phyloP scores from a whole-genome alignment of 2,113 vertebrate genomes.

The western clawed frog (Xenopus tropicalis) region DNA sequence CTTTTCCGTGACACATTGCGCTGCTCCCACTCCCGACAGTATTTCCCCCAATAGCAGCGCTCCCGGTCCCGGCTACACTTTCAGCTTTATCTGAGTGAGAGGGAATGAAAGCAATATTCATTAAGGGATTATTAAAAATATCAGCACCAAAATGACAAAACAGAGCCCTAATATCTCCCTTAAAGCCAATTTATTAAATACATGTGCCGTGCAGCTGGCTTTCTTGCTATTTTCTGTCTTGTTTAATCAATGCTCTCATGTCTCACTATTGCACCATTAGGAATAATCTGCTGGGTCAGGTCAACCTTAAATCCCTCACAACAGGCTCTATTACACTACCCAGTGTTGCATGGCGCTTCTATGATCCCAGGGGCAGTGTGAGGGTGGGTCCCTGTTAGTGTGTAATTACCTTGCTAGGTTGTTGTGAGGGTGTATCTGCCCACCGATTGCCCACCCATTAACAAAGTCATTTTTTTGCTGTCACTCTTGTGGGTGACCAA shows the following conservation, averaged over 20 bases:
- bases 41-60: background rate
- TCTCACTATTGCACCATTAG: background rate
- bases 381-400: too few species aligned
- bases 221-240: slow-evolving; percentile 14
- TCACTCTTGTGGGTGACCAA: too few species aligned
- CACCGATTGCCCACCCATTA: too few species aligned
- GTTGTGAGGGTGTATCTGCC: too few species aligned
- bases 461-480: too few species aligned
- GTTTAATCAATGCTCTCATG: slow-evolving; percentile 19
- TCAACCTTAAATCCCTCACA: background rate
- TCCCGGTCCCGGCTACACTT: background rate
- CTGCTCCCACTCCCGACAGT: background rate
- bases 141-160: background rate
- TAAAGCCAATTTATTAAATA: slow-evolving; percentile 28
- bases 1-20: background rate
- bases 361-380: too few species aligned
- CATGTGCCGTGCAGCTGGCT: slow-evolving; percentile 1
- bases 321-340: too few species aligned
- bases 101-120: slow-evolving; percentile 9
- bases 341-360: too few species aligned
- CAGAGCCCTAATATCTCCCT: slow-evolving; percentile 10
- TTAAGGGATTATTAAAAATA: slow-evolving; percentile 40
- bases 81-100: background rate
- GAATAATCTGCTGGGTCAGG: slow-evolving; percentile 31
- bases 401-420: too few species aligned